Conservation (phyloP, 2,797 vertebrate genomes). For the Myotis myotis region DNA sequence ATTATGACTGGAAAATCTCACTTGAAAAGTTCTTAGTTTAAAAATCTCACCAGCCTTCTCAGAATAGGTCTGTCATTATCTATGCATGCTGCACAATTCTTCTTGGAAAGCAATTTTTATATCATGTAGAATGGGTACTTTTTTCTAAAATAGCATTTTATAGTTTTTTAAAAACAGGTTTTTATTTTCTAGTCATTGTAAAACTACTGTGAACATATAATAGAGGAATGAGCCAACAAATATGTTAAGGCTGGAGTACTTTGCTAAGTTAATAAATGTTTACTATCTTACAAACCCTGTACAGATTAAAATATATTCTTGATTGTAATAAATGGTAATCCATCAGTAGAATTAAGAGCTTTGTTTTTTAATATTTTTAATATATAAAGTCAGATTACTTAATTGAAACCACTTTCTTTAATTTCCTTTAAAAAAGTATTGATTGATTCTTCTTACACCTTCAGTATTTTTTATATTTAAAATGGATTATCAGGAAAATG, state of each 20-base stretch:
- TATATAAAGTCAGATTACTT: neutral
- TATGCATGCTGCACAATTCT: neutral
- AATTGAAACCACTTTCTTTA: neutral
- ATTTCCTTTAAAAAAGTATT: slow-evolving; percentile 20
- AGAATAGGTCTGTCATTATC: neutral
- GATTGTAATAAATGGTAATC: neutral
- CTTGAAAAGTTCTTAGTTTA: slow-evolving; percentile 42
- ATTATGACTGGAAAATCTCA: slow-evolving; percentile 60
- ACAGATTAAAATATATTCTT: neutral
- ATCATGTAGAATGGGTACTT: neutral
- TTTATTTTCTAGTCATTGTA: neutral
- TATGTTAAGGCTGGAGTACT: neutral
- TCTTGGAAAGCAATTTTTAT: slow-evolving; percentile 17
- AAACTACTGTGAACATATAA: neutral
- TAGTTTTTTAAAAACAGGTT: neutral
- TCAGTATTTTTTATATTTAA: slow-evolving; percentile 11
- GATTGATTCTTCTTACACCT: neutral
- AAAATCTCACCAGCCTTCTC: slow-evolving; percentile 7
- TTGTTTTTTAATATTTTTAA: neutral
- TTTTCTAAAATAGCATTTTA: neutral
- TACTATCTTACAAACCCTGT: neutral
- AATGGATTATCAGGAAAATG: slow-evolving; percentile 10
- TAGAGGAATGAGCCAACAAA: neutral
- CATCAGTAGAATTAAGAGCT: neutral
- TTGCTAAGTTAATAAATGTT: neutral